phyloP scores from a whole-genome alignment of 2,888 invertebrate species.

The Poecilobothrus nobilitatus region DNA sequence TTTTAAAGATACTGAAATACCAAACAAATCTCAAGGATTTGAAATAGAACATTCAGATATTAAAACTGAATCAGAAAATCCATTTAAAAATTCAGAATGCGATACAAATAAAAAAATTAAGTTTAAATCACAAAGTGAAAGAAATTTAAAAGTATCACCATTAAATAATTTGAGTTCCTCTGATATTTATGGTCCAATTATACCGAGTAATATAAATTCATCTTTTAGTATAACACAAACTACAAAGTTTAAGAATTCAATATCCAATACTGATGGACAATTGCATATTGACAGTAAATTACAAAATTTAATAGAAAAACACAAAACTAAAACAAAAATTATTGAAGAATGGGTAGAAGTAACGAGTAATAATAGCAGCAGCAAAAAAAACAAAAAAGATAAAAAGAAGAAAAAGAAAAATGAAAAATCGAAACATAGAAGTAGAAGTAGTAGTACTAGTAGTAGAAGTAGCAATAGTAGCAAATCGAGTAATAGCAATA shows the following conservation, averaged over 20 bases:
- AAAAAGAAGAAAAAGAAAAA: slow-evolving; percentile 23
- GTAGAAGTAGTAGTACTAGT: slow-evolving; percentile 17
- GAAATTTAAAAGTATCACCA: slow-evolving; percentile 11
- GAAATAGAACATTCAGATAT: too few species aligned
- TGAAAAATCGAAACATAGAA: slow-evolving; percentile 26
- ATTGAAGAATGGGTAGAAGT: slow-evolving; percentile 32
- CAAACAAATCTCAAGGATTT: not conserved
- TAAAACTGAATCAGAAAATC: too few species aligned
- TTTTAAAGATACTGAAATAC: slow-evolving; percentile 24
- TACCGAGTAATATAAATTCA: slow-evolving; percentile 23
- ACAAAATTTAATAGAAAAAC: slow-evolving; percentile 19
- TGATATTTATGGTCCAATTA: slow-evolving; percentile 32
- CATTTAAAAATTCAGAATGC: slow-evolving; percentile 11
- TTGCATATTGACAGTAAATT: slow-evolving; percentile 19
- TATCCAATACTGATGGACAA: not conserved
- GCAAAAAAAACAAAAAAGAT: slow-evolving; percentile 21
- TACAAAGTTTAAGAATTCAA: not conserved
- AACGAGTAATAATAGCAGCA: slow-evolving; percentile 17
- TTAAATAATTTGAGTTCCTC: slow-evolving; percentile 13
- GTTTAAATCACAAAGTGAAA: too few species aligned
- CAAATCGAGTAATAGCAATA: slow-evolving; percentile 14
- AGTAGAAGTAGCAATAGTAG: slow-evolving; percentile 17
- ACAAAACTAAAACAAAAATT: slow-evolving; percentile 12
- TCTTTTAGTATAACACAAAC: not conserved
- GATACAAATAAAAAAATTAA: not conserved